Evolutionary conservation across 2,113 vertebrate genomes (phyloP).

Genomic region (Thunnus maccoyii): DNA sequence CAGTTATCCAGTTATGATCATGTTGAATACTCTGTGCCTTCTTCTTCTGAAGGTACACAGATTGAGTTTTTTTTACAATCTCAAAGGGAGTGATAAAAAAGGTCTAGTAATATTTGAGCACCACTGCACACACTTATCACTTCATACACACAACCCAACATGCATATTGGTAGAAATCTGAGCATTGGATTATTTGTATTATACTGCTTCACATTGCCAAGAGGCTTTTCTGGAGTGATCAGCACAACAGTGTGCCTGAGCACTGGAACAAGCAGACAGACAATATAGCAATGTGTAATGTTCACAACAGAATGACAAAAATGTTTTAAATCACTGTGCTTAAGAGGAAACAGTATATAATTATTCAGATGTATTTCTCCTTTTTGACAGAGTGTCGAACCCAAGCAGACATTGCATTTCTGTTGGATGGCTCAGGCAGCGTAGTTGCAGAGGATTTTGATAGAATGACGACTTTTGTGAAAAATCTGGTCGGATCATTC

Average conservation of each 20-base stretch:
- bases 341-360: too few relatives aligned
- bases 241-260: neutral
- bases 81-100: too few relatives aligned
- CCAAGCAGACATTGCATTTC: slow-evolving; percentile 79
- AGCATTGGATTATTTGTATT: neutral
- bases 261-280: neutral
- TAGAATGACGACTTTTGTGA: slow-evolving; percentile 76
- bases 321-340: too few relatives aligned
- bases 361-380: neutral
- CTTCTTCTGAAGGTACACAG: too few relatives aligned
- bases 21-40: too few relatives aligned
- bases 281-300: too few relatives aligned
- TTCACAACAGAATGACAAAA: too few relatives aligned
- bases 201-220: too few relatives aligned
- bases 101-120: too few relatives aligned
- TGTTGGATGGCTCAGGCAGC: slow-evolving; percentile 83
- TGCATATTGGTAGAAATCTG: neutral
- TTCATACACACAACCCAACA: neutral
- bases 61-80: too few relatives aligned
- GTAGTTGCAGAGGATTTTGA: fast-evolving
- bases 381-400: slow-evolving; percentile 70
- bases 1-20: too few relatives aligned
- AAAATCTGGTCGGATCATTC: slow-evolving; percentile 52
- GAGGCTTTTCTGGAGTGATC: neutral
- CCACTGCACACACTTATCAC: too few relatives aligned